phyloP scores from a whole-genome alignment of 2,113 vertebrate genomes.

The Syrmaticus mikado region DNA sequence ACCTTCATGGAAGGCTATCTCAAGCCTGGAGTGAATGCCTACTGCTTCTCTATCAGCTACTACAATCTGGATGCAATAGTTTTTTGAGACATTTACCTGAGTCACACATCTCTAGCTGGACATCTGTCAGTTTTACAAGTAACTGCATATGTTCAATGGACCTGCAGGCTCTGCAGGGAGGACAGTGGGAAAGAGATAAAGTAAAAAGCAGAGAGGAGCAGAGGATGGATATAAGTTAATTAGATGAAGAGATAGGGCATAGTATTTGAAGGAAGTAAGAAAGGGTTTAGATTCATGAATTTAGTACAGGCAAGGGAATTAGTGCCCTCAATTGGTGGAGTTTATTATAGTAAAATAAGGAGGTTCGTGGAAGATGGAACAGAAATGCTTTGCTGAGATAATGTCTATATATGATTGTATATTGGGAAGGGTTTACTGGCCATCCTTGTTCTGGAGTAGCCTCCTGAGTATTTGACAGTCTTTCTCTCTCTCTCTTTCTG shows the following conservation, averaged over 20 bases:
- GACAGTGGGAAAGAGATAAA: neutral
- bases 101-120: fast-evolving
- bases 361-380: neutral
- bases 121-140: neutral
- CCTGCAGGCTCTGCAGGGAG: neutral
- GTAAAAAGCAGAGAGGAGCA: neutral
- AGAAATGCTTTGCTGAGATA: neutral
- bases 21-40: neutral
- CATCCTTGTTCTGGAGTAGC: neutral
- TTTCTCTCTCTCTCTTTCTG: neutral
- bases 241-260: fast-evolving
- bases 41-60: neutral
- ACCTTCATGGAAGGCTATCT: neutral
- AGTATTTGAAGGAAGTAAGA: neutral
- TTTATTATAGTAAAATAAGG: neutral
- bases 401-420: neutral
- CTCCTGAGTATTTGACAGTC: neutral
- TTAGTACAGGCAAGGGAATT: neutral
- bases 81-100: neutral
- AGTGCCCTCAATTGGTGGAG: neutral
- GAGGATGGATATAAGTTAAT: neutral
- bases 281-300: neutral
- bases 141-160: neutral
- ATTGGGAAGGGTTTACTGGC: neutral
- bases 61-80: neutral